Evolutionary conservation across 2,888 invertebrate genomes (phyloP).

Genomic region (Idaea dimidiata): DNA sequence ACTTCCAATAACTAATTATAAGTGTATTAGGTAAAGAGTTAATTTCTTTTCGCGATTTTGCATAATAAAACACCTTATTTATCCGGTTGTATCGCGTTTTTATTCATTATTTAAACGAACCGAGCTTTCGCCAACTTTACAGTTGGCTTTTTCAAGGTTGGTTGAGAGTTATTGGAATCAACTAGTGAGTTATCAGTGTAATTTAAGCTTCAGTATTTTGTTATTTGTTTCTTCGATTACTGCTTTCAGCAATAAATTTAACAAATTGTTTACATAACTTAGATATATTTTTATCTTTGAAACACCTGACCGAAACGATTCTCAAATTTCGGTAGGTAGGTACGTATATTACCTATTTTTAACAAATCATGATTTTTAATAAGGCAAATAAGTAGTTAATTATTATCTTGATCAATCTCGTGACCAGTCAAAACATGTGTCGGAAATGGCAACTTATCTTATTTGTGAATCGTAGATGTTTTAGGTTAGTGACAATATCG

Average conservation of each 20-base stretch:
- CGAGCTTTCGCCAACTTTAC: too few species aligned
- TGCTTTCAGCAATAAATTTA: neutral
- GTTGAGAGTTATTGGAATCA: too few species aligned
- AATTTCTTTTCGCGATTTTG: too few species aligned
- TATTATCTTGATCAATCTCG: neutral
- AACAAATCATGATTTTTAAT: constrained; percentile 1
- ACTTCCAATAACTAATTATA: too few species aligned
- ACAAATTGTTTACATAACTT: neutral
- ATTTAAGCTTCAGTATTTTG: too few species aligned
- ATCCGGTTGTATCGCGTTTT: too few species aligned
- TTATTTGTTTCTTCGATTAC: neutral
- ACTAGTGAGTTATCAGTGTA: too few species aligned
- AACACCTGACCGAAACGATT: neutral
- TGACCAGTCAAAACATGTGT: neutral
- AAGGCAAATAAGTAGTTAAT: neutral
- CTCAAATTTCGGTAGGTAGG: neutral
- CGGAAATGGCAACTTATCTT: neutral
- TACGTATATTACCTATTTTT: neutral
- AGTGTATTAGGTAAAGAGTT: too few species aligned
- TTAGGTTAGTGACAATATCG: neutral
- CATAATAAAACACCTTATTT: too few species aligned
- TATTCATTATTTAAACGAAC: too few species aligned
- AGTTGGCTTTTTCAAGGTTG: too few species aligned
- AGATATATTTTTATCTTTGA: neutral
- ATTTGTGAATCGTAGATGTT: neutral